phyloP scores from a whole-genome alignment of 2,888 invertebrate species.

The Bimastos eiseni region DNA sequence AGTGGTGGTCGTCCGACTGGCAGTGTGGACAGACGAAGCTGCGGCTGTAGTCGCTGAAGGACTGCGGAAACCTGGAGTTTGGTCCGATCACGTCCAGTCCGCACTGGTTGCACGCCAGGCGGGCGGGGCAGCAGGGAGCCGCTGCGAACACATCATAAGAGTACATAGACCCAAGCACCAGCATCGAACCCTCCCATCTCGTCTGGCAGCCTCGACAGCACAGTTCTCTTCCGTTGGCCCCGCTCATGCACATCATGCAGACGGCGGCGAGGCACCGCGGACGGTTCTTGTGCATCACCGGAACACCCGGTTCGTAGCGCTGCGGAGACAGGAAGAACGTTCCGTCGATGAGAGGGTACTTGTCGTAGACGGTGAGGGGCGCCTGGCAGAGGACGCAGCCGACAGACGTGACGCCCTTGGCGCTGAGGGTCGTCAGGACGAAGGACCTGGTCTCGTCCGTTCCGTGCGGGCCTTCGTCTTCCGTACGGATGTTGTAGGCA shows the following conservation, averaged over 20 bases:
- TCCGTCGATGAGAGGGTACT: conserved; percentile 91
- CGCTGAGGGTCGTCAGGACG: conserved; percentile 89
- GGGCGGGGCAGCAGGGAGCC: conserved; percentile 89
- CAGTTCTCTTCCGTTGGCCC: conserved; percentile 66
- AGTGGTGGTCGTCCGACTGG: conserved; percentile 86
- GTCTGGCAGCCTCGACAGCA: conserved; percentile 56
- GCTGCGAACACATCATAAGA: conserved; percentile 97
- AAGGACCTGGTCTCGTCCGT: conserved; percentile 86
- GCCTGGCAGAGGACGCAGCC: conserved; percentile 79
- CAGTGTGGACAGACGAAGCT: conserved; percentile 89
- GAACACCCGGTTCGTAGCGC: conserved; percentile 64
- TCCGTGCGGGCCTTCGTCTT: conserved; percentile 96
- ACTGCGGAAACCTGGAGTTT: conserved; percentile 68
- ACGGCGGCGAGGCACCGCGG: conserved; percentile 88
- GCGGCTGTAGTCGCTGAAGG: conserved; percentile 86
- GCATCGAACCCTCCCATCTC: conserved; percentile 76
- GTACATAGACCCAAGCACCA: conserved; percentile 86
- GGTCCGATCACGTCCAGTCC: conserved; percentile 58
- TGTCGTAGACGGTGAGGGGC: conserved; percentile 88
- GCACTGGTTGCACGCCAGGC: conserved; percentile 92
- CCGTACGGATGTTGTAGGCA: conserved; percentile 92
- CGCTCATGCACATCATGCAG: conserved; percentile 81
- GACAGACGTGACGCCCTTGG: conserved; percentile 80
- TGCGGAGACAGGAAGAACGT: conserved; percentile 93
- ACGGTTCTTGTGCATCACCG: conserved; percentile 30